phyloP scores from a whole-genome alignment of 2,888 invertebrate genomes.

The Drosophila vallismaia region DNA sequence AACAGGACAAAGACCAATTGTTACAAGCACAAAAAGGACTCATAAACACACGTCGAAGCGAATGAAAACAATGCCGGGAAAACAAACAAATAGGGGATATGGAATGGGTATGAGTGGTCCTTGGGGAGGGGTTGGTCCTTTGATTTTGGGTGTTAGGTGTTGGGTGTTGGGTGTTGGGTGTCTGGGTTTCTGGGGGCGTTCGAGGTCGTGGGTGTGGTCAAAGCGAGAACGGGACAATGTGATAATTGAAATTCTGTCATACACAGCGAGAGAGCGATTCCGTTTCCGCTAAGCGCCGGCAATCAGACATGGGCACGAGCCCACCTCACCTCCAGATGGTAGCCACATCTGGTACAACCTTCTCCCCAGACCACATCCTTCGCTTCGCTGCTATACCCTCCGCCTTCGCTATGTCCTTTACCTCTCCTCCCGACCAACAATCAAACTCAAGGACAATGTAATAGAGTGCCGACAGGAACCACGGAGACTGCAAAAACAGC shows the following conservation, averaged over 20 bases:
- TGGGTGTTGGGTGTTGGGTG: neutral
- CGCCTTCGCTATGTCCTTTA: neutral
- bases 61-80: slow-evolving; percentile 37
- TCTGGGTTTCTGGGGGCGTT: neutral
- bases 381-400: neutral
- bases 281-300: slow-evolving; percentile 66
- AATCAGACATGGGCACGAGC: slow-evolving; percentile 60
- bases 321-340: slow-evolving; percentile 2
- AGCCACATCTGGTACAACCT: slow-evolving; percentile 1
- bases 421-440: slow-evolving; percentile 38
- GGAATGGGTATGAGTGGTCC: neutral
- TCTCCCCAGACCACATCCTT: neutral
- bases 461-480: slow-evolving; percentile 37
- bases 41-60: slow-evolving; percentile 34
- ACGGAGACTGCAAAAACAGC: slow-evolving; percentile 29
- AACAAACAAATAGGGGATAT: slow-evolving; percentile 48
- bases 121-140: slow-evolving; percentile 4
- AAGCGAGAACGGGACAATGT: slow-evolving; percentile 20
- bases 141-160: neutral
- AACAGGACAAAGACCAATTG: slow-evolving; percentile 67
- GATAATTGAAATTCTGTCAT: slow-evolving; percentile 67
- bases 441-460: slow-evolving; percentile 62
- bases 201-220: neutral
- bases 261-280: slow-evolving; percentile 39
- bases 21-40: slow-evolving; percentile 47